Evolutionary conservation across 2,797 vertebrate species (phyloP), one percentile per base, ranked within the genome.

Genomic region (Scomberomorus guttatus): DNA sequence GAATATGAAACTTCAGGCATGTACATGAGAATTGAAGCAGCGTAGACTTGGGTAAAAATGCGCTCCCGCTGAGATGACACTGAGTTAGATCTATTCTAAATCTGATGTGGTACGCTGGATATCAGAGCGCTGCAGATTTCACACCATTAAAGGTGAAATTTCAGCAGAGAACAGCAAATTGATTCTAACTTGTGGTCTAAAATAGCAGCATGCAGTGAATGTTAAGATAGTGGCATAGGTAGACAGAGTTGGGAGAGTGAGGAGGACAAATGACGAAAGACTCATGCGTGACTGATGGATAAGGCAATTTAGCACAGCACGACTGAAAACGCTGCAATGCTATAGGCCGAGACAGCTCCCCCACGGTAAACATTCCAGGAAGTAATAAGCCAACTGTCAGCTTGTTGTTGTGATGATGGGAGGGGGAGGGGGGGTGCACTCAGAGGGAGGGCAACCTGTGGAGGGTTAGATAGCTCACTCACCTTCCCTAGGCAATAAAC

Each of bases 391-490:
- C 76, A 50, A 56, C 54, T 57, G 39, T 86, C 82, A 80, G 81
- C 58, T 72, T 10, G 85, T 84, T 81, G 81, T 87, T 71, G 71
- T 66, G 22, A 69, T 64, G 81, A 90, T 80, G 62, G 55, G 76
- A 81, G 8, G 59, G 62, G 55, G 76, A 81, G 8, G 59, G 62
- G 22, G 29, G 64, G 48, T 2, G 60, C 6, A 66, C 60, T 77
- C 59, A 34, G 75, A 63, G 68, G 62, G 74, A 80, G 62, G 71
- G 22, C 29, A 61, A 85, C 88, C 85, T 84, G 82, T 70, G 56
- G 75, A 80, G 81, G 84, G 86, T 87, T 90, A 48, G 83, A 84
- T 81, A 81, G 79, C 90, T 92, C 82, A 57, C 86, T 92, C 82
- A 58, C 72, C 76, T 80, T 80, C 75, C 25, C 62, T 59, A 59